Conservation (phyloP, 2,113 vertebrate genomes). For the Anser cygnoides region DNA sequence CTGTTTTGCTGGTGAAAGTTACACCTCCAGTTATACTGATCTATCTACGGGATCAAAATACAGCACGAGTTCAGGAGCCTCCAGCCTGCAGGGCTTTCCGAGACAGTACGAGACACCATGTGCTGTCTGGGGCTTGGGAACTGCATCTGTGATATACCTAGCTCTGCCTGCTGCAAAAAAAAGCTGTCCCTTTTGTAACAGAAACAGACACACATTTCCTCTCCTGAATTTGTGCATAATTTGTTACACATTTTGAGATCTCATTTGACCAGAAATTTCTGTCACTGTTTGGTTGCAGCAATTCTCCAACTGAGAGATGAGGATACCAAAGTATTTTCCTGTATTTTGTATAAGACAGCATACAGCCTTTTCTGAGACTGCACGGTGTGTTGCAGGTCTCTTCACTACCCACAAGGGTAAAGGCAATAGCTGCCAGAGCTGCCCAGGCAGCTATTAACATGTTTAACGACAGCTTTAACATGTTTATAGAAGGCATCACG, state of each 20-base stretch:
- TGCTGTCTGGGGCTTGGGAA: neutral
- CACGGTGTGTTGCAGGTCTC: neutral
- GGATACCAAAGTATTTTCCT: neutral
- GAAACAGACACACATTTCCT: neutral
- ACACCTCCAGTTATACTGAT: neutral
- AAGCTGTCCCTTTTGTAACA: neutral
- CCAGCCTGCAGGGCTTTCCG: neutral
- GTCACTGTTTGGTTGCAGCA: neutral
- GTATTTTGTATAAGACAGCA: neutral
- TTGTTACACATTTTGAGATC: neutral
- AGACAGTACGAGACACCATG: neutral
- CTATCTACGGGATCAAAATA: neutral
- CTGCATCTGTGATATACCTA: neutral
- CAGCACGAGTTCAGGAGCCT: neutral
- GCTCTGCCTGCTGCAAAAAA: neutral
- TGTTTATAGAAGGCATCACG: neutral
- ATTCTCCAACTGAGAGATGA: neutral
- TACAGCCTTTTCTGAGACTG: neutral
- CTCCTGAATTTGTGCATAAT: neutral
- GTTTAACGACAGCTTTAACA: neutral
- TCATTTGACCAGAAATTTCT: constrained; percentile 10
- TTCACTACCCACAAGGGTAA: neutral
- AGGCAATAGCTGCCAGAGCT: neutral
- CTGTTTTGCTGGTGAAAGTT: neutral
- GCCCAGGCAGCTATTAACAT: neutral